A percentile compares a stretch with the other conserved stretches of the same genome.
These are phyloP conservation scores for Cheilosia pagana DNA, from an alignment of 2,888 invertebrate genomes.

Conservation along the genomic window DNA sequence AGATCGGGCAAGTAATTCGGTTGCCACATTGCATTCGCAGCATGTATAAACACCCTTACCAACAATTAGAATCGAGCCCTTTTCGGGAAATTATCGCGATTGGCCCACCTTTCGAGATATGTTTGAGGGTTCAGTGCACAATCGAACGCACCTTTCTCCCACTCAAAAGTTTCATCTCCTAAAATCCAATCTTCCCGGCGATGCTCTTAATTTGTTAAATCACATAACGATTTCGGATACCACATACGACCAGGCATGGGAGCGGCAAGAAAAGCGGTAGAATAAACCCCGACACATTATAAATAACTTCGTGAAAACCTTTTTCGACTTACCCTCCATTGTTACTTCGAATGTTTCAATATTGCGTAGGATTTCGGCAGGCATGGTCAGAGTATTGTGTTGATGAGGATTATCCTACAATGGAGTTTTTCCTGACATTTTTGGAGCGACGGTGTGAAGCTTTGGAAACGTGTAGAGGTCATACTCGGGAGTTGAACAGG, in stretches of 20 bases:
- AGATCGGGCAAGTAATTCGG: too few species aligned
- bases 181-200: neutral
- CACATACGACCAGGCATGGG: neutral
- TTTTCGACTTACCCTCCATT: constrained; percentile 9
- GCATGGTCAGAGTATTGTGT: too few species aligned
- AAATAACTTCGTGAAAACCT: constrained; percentile 6
- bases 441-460: too few species aligned
- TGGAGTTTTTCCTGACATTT: too few species aligned
- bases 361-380: too few species aligned
- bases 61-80: neutral
- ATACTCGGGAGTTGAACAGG: too few species aligned
- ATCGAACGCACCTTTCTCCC: neutral
- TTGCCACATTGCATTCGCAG: too few species aligned
- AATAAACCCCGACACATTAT: neutral
- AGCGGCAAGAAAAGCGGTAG: too few species aligned
- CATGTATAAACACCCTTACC: too few species aligned
- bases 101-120: constrained; percentile 1
- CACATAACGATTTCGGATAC: constrained; percentile 1
- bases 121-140: neutral
- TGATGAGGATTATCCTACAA: too few species aligned
- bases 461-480: too few species aligned
- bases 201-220: constrained; percentile 5
- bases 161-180: constrained; percentile 1
- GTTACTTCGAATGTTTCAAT: too few species aligned
- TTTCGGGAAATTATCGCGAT: neutral